Conservation (phyloP, 1,140 invertebrate genomes). For the Musca vetustissima region DNA sequence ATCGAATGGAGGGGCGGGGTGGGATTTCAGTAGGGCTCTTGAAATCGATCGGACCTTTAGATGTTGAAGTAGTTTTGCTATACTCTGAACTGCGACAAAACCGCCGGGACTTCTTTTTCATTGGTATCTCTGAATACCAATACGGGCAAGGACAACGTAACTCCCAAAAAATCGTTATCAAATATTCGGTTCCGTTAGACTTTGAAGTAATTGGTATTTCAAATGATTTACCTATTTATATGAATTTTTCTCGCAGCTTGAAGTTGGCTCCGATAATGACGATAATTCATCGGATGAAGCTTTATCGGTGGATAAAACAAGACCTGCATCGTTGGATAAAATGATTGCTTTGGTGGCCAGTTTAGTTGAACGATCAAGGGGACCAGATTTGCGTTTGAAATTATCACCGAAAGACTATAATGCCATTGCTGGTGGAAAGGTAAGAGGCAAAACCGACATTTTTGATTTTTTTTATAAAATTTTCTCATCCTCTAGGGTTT, state of each 20-base stretch:
- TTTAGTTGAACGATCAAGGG: slow-evolving; percentile 84
- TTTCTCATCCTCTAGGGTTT: slow-evolving; percentile 68
- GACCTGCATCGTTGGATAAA: slow-evolving; percentile 90
- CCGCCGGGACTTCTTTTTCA: no score
- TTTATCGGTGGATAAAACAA: slow-evolving; percentile 67
- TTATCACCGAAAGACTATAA: slow-evolving; percentile 77
- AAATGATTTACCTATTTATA: background rate
- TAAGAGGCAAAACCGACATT: slow-evolving; percentile 40
- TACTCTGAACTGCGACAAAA: no score
- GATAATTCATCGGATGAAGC: slow-evolving; percentile 64
- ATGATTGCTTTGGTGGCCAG: slow-evolving; percentile 90
- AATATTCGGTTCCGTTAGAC: no score
- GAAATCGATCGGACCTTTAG: no score
- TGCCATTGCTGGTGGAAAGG: slow-evolving; percentile 83
- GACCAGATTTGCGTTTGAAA: slow-evolving; percentile 72
- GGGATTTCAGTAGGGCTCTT: no score
- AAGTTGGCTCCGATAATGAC: slow-evolving; percentile 76
- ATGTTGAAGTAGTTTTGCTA: no score
- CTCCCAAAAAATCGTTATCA: no score
- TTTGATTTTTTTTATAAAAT: slow-evolving; percentile 7
- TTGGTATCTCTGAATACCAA: no score
- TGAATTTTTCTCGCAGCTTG: slow-evolving; percentile 55
- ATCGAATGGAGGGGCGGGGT: no score
- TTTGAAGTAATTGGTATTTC: background rate
- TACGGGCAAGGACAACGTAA: no score